These are phyloP conservation scores for Synanthedon formicaeformis DNA, from an alignment of 2,888 invertebrate genomes.

Conservation along the genomic window DNA sequence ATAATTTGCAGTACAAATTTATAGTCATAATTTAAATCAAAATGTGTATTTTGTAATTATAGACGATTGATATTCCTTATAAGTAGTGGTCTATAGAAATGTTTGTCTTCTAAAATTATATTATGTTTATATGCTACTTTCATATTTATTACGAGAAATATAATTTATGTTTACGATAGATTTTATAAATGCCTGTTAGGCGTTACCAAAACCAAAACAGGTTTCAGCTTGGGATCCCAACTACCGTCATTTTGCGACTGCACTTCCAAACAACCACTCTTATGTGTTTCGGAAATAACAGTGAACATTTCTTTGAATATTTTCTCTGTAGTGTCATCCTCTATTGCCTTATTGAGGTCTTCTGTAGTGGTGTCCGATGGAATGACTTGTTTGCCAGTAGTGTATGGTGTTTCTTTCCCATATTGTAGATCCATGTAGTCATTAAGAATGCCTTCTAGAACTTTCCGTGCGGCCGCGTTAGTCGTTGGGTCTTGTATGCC, in stretches of 20 bases:
- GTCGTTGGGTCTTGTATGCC: conserved; percentile 35
- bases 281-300: conserved; percentile 38
- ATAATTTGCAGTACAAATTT: too few relatives aligned
- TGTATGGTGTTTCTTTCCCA: conserved; percentile 49
- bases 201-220: conserved; percentile 44
- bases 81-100: too few relatives aligned
- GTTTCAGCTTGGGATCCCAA: conserved; percentile 47
- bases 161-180: too few relatives aligned
- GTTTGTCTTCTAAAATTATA: too few relatives aligned
- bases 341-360: conserved; percentile 35
- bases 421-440: conserved; percentile 57
- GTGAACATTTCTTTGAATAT: conserved; percentile 40
- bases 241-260: conserved; percentile 33
- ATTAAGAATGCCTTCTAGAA: conserved; percentile 46
- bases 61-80: too few relatives aligned
- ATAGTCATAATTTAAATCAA: too few relatives aligned
- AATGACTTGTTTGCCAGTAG: conserved; percentile 47
- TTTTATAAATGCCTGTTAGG: conserved; percentile 18
- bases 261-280: conserved; percentile 44
- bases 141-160: too few relatives aligned
- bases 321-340: conserved; percentile 25
- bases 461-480: conserved; percentile 30
- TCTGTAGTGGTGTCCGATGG: conserved; percentile 32
- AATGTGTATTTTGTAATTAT: too few relatives aligned
- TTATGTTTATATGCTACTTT: too few relatives aligned